Conservation (phyloP, 2,888 invertebrate species). For the Plutella xylostella region DNA sequence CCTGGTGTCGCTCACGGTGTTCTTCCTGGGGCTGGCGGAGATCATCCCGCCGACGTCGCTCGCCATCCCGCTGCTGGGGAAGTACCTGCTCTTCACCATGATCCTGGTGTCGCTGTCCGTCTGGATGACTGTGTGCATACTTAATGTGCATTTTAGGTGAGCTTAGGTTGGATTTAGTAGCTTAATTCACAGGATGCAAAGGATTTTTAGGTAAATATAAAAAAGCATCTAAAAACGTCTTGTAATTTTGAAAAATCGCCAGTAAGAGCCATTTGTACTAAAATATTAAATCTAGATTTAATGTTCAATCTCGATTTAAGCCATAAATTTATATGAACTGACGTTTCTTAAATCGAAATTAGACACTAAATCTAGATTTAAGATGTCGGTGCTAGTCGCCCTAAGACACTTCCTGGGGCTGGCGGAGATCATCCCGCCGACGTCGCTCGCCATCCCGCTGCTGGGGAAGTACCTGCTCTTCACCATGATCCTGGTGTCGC, state of each 20-base stretch:
- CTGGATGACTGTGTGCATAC: conserved; percentile 93
- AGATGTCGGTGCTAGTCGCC: too few species aligned
- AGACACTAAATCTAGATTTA: too few species aligned
- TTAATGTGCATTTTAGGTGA: conserved; percentile 85
- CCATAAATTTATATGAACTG: too few species aligned
- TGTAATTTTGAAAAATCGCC: too few species aligned
- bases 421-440: conserved; percentile 99
- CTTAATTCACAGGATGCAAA: too few species aligned
- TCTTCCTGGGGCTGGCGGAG: conserved; percentile 97
- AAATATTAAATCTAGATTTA: too few species aligned
- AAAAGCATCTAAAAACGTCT: too few species aligned
- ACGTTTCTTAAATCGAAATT: too few species aligned
- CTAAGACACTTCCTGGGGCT: conserved; percentile 97
- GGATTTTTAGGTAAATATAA: too few species aligned
- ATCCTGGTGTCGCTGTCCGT: conserved; percentile 94
- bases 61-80: conserved; percentile 92
- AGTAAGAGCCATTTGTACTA: too few species aligned
- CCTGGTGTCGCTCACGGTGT: conserved; percentile 97
- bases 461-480: conserved; percentile 96
- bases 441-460: conserved; percentile 93
- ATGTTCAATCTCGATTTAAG: too few species aligned
- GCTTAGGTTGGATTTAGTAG: too few species aligned
- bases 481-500: conserved; percentile 95
- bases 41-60: conserved; percentile 99
- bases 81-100: conserved; percentile 98